These are phyloP conservation scores for Drosophila hydei DNA, from an alignment of 1,140 invertebrate species.

Conservation along the genomic window DNA sequence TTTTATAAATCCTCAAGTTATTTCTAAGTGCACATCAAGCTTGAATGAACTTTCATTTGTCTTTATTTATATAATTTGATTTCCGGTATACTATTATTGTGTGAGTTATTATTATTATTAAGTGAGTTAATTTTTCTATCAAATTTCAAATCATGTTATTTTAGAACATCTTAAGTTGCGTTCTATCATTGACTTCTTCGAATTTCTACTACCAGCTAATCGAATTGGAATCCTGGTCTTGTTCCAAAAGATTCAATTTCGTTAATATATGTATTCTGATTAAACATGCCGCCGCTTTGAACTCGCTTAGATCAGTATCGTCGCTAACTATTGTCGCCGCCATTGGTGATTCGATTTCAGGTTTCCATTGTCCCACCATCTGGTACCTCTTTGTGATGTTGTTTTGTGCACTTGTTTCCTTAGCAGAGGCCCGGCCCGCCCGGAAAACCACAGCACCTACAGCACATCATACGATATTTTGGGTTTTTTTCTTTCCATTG, in stretches of 20 bases:
- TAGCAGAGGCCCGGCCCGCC: slow-evolving; percentile 9
- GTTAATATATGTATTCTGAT: not conserved
- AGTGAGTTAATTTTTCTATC: no score
- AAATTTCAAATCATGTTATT: no score
- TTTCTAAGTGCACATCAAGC: no score
- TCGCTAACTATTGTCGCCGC: slow-evolving; percentile 8
- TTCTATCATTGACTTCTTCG: not conserved
- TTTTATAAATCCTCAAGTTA: no score
- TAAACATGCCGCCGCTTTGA: slow-evolving; percentile 28
- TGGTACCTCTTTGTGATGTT: not conserved
- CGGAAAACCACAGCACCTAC: slow-evolving; percentile 17
- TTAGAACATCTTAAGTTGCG: no score
- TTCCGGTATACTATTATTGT: no score
- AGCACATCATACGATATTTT: slow-evolving; percentile 16
- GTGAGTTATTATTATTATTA: no score
- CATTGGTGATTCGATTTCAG: slow-evolving; percentile 1
- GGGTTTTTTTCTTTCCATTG: slow-evolving; percentile 19
- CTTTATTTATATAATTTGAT: no score
- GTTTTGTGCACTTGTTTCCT: slow-evolving; percentile 32
- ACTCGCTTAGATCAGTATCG: slow-evolving; percentile 21
- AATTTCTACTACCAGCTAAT: not conserved
- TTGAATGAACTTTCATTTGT: no score
- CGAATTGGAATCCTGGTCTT: not conserved
- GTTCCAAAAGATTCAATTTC: slow-evolving; percentile 12
- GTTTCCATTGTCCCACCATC: not conserved